Percentiles rank a stretch among this genome's conserved stretches.
phyloP scores from a whole-genome alignment of 53 echinoderm and acorn worm genomes.

The Mesocentrotus franciscanus region DNA sequence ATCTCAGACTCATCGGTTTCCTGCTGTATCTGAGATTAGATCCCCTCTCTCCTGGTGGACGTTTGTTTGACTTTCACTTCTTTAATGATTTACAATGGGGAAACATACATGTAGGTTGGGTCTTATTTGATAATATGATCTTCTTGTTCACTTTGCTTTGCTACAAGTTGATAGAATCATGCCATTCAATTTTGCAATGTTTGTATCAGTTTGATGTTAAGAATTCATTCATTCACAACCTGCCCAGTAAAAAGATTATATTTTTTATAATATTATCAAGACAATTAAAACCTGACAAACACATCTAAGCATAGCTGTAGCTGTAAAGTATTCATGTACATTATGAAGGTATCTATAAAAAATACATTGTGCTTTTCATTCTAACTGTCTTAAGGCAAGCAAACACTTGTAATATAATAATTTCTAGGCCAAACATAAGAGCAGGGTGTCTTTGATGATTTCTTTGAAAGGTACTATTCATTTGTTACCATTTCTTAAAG shows the following conservation, averaged over 20 bases:
- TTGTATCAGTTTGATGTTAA: neutral
- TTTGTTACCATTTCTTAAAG: neutral
- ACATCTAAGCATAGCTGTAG: neutral
- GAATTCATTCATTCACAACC: no score
- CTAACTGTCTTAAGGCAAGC: neutral
- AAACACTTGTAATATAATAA: neutral
- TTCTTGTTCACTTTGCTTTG: neutral
- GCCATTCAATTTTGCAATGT: neutral
- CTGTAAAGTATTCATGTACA: neutral
- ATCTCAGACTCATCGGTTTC: neutral
- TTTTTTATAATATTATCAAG: neutral
- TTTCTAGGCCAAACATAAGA: no score
- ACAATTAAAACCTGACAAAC: neutral
- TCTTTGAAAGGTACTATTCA: neutral
- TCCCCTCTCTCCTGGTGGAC: neutral
- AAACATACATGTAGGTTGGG: neutral
- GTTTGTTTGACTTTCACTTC: neutral
- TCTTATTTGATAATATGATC: neutral
- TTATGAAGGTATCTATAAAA: neutral
- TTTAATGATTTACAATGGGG: neutral
- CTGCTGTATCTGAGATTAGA: neutral
- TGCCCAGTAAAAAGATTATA: neutral
- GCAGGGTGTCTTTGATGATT: neutral
- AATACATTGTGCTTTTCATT: neutral
- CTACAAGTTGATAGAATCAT: neutral